Base-by-base conservation (phyloP, 2,888 invertebrate species). In the Neoaliturus tenellus region DNA sequence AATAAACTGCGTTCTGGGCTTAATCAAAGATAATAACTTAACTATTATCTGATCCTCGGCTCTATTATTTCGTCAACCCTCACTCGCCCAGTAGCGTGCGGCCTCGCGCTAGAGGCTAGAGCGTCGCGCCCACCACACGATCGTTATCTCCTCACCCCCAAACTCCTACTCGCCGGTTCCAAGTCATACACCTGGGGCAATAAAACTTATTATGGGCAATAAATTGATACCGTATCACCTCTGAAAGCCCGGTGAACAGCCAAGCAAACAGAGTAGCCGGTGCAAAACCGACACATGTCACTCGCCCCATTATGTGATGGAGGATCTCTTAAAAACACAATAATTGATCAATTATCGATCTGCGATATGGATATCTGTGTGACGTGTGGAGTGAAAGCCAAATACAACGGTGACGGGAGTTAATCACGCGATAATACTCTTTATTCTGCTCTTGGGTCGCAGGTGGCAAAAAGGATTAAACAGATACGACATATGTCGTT, bases 351-450 rank as follows among this genome's bases (percentile, higher is more conserved):
- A 25, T 62, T 62, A 62, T 62, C 62, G 62, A 62, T n/a, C 62
- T 8, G 62, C 17, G 25, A 28, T 62, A 28, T 62, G 55, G 55
- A 8, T 33, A 67, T 33, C 67, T 67, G 67, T 67, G 67, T 67
- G 71, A 71, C 71, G 23, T 8, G 20, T 71, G 39, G 39, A 71
- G 71, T 71, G 71, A 71, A 71, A 71, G 71, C 71, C 71, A 71
- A 71, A 71, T 71, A 71, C 39, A n/a, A 33, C 33, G 20, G 62
- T 28, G 62, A 39, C 35, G 39, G 41, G 35, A n/a, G 67, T 71
- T 71, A 71, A 71, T 71, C 71, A 20, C 39, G 71, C 71, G 41
- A 41, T 39, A 39, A 71, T 35, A 20, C 35, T 35, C 71, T 71
- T 71, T 71, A 71, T 71, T 41, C 39, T n/a, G 71, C 41, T 71